These are phyloP conservation scores for Xiphophorus maculatus DNA, from an alignment of 2,113 vertebrate genomes.

Conservation along the genomic window DNA sequence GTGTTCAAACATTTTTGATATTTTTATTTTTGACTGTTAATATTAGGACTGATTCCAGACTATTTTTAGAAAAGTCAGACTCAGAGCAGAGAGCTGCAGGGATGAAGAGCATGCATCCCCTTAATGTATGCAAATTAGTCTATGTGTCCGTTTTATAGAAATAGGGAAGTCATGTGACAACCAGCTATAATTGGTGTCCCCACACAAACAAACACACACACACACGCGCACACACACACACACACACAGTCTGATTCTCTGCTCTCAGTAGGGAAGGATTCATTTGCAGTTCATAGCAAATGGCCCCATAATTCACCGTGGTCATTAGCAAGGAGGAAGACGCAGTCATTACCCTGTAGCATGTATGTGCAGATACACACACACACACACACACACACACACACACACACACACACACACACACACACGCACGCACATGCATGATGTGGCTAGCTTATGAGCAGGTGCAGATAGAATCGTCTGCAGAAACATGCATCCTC, in stretches of 20 bases:
- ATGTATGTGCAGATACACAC: constrained; percentile 1
- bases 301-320: constrained; percentile 54
- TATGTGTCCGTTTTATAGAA: constrained; percentile 5
- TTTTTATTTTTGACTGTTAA: background rate
- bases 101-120: background rate
- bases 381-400: constrained; percentile 16
- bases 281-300: constrained; percentile 52
- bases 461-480: constrained; percentile 6
- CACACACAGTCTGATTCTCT: constrained; percentile 4
- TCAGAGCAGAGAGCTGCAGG: background rate
- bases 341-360: constrained; percentile 40
- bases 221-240: background rate
- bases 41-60: background rate
- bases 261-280: constrained; percentile 40
- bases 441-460: background rate
- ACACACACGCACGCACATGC: constrained; percentile 17
- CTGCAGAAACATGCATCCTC: background rate
- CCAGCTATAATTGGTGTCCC: constrained; percentile 35
- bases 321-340: constrained; percentile 64
- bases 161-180: constrained; percentile 30
- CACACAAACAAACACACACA: background rate
- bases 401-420: constrained; percentile 14
- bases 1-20: background rate
- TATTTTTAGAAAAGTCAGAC: background rate
- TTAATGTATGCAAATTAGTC: constrained; percentile 38